Evolutionary conservation across 2,797 vertebrate genomes (phyloP).

Genomic region (Oreochromis grahami): DNA sequence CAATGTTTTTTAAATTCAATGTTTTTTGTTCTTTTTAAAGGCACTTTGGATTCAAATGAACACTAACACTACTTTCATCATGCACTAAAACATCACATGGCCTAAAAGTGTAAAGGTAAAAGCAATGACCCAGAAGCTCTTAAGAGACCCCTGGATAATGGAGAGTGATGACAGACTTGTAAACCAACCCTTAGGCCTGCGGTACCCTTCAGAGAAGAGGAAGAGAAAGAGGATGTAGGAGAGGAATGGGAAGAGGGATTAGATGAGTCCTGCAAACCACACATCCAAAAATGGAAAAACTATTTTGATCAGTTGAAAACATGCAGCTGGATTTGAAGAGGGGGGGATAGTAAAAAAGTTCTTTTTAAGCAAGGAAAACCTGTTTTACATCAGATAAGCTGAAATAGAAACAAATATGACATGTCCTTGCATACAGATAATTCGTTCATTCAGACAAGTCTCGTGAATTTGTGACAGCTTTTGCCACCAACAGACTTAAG

Average conservation of each 20-base stretch:
- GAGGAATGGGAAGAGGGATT: slow-evolving; percentile 39
- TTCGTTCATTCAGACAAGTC: slow-evolving; percentile 12
- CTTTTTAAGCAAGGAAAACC: slow-evolving; percentile 40
- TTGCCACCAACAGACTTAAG: not conserved
- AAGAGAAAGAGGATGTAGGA: slow-evolving; percentile 1
- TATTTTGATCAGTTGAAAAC: slow-evolving; percentile 74
- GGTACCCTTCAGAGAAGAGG: slow-evolving; percentile 42
- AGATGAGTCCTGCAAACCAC: slow-evolving; percentile 68
- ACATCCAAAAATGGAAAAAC: slow-evolving; percentile 86
- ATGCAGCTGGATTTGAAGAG: slow-evolving; percentile 29
- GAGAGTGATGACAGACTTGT: slow-evolving; percentile 47
- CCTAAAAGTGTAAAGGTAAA: slow-evolving; percentile 8
- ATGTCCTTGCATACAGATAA: not conserved
- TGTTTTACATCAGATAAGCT: not conserved
- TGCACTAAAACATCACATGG: not conserved
- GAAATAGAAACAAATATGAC: slow-evolving; percentile 29
- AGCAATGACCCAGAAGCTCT: slow-evolving; percentile 21
- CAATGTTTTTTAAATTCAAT: not conserved
- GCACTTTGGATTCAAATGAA: not conserved
- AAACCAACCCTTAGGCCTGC: slow-evolving; percentile 42
- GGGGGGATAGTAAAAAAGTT: not conserved
- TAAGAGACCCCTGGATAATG: slow-evolving; percentile 27
- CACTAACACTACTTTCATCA: not conserved
- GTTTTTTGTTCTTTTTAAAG: not conserved
- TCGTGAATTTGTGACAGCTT: not conserved